Conservation (phyloP, 2,888 invertebrate species). For the Euproctis similis region DNA sequence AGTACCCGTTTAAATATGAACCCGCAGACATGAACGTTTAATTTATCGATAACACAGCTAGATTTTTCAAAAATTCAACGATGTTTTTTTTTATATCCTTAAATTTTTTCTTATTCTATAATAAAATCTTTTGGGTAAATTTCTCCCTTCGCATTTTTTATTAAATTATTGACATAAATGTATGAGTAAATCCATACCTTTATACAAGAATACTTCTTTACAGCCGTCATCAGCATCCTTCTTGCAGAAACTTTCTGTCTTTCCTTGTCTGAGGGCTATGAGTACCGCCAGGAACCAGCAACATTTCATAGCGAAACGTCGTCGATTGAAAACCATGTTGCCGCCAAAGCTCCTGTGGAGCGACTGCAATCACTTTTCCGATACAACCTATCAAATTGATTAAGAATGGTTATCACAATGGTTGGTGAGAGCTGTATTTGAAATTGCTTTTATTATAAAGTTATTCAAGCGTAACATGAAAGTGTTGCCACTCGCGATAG, state of each 20-base stretch:
- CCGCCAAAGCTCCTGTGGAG: conserved; percentile 29
- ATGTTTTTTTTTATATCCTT: too few species aligned
- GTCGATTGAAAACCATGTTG: conserved; percentile 47
- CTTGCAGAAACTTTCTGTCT: conserved; percentile 42
- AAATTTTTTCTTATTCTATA: too few species aligned
- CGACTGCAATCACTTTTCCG: conserved; percentile 33
- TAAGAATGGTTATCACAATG: too few species aligned
- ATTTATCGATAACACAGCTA: too few species aligned
- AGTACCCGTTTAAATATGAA: too few species aligned
- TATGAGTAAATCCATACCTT: conserved; percentile 2
- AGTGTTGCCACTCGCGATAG: too few species aligned
- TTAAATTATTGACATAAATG: conserved; percentile 5
- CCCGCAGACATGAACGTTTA: too few species aligned
- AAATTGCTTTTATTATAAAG: conserved; percentile 38
- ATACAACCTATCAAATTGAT: conserved; percentile 45
- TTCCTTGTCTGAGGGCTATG: conserved; percentile 31
- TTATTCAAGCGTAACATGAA: conserved; percentile 57
- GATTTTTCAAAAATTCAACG: too few species aligned
- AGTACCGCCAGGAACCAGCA: conserved; percentile 40
- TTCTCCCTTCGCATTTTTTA: too few species aligned
- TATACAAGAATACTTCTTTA: conserved; percentile 20
- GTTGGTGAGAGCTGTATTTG: conserved; percentile 42
- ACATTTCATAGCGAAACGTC: conserved; percentile 38
- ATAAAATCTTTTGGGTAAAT: too few species aligned
- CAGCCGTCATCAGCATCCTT: conserved; percentile 33